These are phyloP conservation scores for Parnassius smintheus DNA, from an alignment of 2,888 invertebrate species.

Conservation along the genomic window DNA sequence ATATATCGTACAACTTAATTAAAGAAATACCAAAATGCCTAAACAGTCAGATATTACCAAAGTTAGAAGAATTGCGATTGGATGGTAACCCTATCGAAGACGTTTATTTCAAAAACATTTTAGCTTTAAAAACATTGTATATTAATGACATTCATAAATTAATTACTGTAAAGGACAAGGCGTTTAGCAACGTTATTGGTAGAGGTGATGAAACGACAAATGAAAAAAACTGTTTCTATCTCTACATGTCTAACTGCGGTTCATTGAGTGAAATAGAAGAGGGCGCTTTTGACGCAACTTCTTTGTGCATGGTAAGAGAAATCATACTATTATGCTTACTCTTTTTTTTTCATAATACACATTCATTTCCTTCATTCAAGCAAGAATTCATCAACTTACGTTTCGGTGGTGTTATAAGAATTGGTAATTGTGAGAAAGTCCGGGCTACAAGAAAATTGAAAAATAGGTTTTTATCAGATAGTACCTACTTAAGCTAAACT, in stretches of 20 bases:
- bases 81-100: constrained; percentile 76
- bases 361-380: too few relatives aligned
- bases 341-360: too few relatives aligned
- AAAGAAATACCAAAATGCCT: constrained; percentile 67
- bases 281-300: constrained; percentile 72
- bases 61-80: constrained; percentile 70
- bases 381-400: too few relatives aligned
- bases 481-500: too few relatives aligned
- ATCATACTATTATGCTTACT: neutral
- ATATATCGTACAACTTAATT: constrained; percentile 76
- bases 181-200: constrained; percentile 73
- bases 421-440: too few relatives aligned
- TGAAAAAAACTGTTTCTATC: constrained; percentile 64
- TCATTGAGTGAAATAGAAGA: constrained; percentile 61
- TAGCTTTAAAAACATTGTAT: constrained; percentile 66
- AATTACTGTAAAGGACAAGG: constrained; percentile 60
- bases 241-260: constrained; percentile 71
- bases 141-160: constrained; percentile 64
- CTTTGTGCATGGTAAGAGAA: constrained; percentile 76
- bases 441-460: too few relatives aligned
- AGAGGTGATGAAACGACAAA: constrained; percentile 48
- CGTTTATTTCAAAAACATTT: constrained; percentile 70
- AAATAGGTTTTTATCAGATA: too few relatives aligned
- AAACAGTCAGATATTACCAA: constrained; percentile 65
- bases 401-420: too few relatives aligned